Evolutionary conservation across 2,113 vertebrate species (phyloP).

Genomic region (Montifringilla adamsi): DNA sequence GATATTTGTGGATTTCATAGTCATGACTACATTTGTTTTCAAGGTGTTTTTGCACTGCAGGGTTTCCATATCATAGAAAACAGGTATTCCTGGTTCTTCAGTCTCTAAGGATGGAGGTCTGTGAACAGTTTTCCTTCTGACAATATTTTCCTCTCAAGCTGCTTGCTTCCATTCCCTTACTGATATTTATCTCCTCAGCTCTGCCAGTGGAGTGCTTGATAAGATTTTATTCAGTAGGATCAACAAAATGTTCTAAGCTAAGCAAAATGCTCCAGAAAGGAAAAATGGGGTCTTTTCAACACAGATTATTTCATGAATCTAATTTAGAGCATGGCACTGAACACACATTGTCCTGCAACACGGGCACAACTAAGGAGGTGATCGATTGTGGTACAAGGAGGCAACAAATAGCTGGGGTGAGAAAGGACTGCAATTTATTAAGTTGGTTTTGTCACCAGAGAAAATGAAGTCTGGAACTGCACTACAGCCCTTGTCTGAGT

Average conservation of each 20-base stretch:
- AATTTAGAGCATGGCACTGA: background rate
- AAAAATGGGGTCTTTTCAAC: background rate
- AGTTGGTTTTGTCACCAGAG: background rate
- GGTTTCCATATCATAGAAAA: background rate
- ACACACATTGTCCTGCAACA: background rate
- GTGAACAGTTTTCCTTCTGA: background rate
- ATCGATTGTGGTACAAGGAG: background rate
- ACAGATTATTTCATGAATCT: background rate
- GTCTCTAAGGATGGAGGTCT: background rate
- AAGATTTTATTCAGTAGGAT: background rate
- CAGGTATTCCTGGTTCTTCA: background rate
- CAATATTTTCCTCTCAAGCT: background rate
- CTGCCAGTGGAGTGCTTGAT: background rate
- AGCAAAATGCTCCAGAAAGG: background rate
- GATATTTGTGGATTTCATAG: background rate
- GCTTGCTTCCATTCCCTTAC: background rate
- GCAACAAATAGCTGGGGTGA: background rate
- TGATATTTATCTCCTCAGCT: background rate
- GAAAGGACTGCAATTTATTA: background rate
- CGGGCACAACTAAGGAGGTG: rapidly evolving
- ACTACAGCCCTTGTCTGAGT: background rate
- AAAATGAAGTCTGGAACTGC: background rate
- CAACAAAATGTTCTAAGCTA: background rate
- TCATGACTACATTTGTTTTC: background rate
- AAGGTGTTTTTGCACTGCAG: background rate